A percentile compares a stretch with the other conserved stretches of the same genome.
phyloP scores from a whole-genome alignment of 2,888 invertebrate genomes.

The Hypena proboscidalis region DNA sequence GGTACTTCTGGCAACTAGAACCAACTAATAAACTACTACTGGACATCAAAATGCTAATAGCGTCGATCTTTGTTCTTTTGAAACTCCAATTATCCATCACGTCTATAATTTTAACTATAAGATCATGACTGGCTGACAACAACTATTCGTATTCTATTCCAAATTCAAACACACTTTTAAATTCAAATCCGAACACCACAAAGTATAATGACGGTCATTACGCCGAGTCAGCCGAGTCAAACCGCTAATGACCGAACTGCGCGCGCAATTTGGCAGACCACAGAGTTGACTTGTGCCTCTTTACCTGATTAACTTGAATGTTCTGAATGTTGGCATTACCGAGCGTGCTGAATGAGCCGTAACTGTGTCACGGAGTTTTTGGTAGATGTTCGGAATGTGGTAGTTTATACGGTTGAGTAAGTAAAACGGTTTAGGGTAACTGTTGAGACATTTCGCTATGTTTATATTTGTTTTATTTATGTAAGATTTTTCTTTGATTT shows the following conservation, averaged over 20 bases:
- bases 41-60: too few relatives aligned
- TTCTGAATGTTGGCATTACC: too few relatives aligned
- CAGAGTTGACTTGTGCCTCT: constrained; percentile 41
- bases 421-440: neutral
- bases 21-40: too few relatives aligned
- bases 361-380: constrained; percentile 46
- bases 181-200: constrained; percentile 15
- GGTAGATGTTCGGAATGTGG: constrained; percentile 2
- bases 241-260: constrained; percentile 42
- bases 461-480: neutral
- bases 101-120: too few relatives aligned
- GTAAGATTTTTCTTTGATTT: neutral
- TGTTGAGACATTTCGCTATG: neutral
- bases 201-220: constrained; percentile 38
- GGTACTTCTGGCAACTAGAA: too few relatives aligned
- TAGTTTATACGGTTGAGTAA: constrained; percentile 4
- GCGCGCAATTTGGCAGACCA: constrained; percentile 49
- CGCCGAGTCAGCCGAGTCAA: constrained; percentile 25
- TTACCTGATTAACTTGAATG: constrained; percentile 41
- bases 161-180: constrained; percentile 7
- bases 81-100: too few relatives aligned
- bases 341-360: constrained; percentile 26
- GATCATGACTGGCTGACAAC: too few relatives aligned
- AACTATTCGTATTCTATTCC: too few relatives aligned
- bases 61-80: too few relatives aligned